Conservation (phyloP, 2,113 vertebrate genomes). For the Argyrosomus japonicus region DNA sequence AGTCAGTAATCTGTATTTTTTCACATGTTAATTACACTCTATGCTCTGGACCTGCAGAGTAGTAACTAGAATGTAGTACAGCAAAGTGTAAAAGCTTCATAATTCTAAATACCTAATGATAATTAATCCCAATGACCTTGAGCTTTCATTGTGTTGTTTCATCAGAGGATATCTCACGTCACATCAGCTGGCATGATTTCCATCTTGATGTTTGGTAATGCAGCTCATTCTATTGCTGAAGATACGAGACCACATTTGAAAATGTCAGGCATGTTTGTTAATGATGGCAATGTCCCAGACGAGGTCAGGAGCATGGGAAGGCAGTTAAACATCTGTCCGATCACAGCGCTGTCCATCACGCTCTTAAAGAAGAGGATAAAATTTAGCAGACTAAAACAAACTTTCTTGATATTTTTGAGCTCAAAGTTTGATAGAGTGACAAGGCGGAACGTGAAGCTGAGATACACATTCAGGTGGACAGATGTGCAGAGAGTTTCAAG, state of each 20-base stretch:
- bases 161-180: background rate
- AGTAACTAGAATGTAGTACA: background rate
- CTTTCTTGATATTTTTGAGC: background rate
- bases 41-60: background rate
- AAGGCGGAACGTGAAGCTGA: slow-evolving; percentile 18
- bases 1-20: background rate
- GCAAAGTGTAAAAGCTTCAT: background rate
- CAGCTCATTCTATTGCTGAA: slow-evolving; percentile 34
- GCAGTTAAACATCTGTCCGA: slow-evolving; percentile 55
- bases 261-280: slow-evolving; percentile 69
- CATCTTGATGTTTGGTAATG: slow-evolving; percentile 15
- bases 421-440: slow-evolving; percentile 26
- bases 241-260: slow-evolving; percentile 53
- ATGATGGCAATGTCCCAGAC: slow-evolving; percentile 49
- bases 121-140: background rate
- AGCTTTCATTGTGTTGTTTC: background rate
- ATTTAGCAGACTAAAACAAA: slow-evolving; percentile 24
- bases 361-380: slow-evolving; percentile 26
- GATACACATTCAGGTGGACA: slow-evolving; percentile 8
- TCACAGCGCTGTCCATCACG: slow-evolving; percentile 23
- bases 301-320: slow-evolving; percentile 43
- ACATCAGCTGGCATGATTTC: slow-evolving; percentile 8
- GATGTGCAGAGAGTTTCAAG: slow-evolving; percentile 13
- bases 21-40: background rate
- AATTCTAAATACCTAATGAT: background rate